Evolutionary conservation across 2,888 invertebrate genomes (phyloP).

Genomic region (Chymomyza caudatula): DNA sequence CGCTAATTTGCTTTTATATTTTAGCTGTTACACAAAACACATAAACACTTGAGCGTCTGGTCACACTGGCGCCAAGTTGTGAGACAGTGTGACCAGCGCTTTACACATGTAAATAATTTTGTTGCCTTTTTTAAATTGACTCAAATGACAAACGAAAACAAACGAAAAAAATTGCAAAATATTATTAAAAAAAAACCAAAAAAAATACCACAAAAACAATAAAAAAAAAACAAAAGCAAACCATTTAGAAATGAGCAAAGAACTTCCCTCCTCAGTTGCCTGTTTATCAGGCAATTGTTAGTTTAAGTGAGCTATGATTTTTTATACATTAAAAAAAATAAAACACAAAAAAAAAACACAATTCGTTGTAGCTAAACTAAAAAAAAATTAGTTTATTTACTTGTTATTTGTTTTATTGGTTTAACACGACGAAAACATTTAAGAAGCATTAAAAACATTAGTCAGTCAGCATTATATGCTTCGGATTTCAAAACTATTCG

Average conservation of each 20-base stretch:
- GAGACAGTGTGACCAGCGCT: neutral
- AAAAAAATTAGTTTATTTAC: slow-evolving; percentile 1
- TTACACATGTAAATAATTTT: slow-evolving; percentile 55
- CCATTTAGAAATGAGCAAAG: slow-evolving; percentile 65
- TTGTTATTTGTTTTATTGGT: neutral
- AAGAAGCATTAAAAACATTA: slow-evolving; percentile 27
- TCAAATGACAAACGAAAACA: slow-evolving; percentile 22
- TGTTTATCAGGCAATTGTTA: slow-evolving; percentile 58
- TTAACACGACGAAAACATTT: neutral
- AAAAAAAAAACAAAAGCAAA: slow-evolving; percentile 38
- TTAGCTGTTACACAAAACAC: slow-evolving; percentile 21
- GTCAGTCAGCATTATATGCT: slow-evolving; percentile 23
- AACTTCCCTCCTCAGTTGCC: slow-evolving; percentile 71
- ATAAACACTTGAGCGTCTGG: slow-evolving; percentile 34
- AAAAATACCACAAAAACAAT: slow-evolving; percentile 22
- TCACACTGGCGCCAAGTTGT: neutral
- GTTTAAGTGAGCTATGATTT: slow-evolving; percentile 66
- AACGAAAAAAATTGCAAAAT: slow-evolving; percentile 27
- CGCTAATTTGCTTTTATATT: slow-evolving; percentile 18
- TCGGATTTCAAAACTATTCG: neutral
- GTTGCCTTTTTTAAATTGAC: slow-evolving; percentile 49
- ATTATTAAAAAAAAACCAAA: slow-evolving; percentile 22
- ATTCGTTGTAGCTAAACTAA: neutral
- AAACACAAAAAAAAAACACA: slow-evolving; percentile 15
- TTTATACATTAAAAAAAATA: slow-evolving; percentile 29